These are phyloP conservation scores for Drosophila lowei DNA, from an alignment of 1,140 invertebrate genomes.

Conservation along the genomic window DNA sequence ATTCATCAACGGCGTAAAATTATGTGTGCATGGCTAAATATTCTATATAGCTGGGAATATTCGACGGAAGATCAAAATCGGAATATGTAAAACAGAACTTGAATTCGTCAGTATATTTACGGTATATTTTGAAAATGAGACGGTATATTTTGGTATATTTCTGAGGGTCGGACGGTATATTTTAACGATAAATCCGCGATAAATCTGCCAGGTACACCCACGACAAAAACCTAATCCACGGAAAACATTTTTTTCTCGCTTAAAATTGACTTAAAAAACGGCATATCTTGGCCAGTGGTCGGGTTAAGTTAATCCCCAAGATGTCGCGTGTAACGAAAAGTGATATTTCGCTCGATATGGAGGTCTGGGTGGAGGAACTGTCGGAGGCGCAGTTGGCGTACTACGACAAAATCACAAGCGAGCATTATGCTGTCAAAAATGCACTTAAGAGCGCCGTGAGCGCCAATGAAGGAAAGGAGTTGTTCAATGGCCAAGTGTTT, in stretches of 20 bases:
- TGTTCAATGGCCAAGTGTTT: conserved; percentile 86
- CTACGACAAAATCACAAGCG: conserved; percentile 85
- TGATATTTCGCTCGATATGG: conserved; percentile 85
- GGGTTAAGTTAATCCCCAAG: conserved; percentile 21
- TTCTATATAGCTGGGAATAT: no score
- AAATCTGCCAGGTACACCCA: conserved; percentile 70
- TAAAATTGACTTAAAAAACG: conserved; percentile 14
- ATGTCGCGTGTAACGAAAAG: conserved; percentile 78
- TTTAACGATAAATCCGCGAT: no score
- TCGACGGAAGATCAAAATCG: no score
- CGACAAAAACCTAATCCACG: conserved; percentile 35
- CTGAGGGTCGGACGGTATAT: no score
- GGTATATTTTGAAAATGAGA: no score
- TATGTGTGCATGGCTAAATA: no score
- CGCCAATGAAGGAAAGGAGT: conserved; percentile 85
- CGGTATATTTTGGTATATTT: no score
- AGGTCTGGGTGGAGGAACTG: conserved; percentile 88
- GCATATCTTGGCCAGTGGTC: conserved; percentile 32
- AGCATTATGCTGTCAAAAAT: conserved; percentile 86
- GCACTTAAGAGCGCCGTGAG: conserved; percentile 85
- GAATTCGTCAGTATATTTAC: no score
- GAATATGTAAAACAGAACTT: no score
- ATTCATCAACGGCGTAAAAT: no score
- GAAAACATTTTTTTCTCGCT: conserved; percentile 8
- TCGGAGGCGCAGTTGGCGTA: conserved; percentile 85